phyloP scores from a whole-genome alignment of 2,797 vertebrate species.

The Xiphophorus birchmanni region DNA sequence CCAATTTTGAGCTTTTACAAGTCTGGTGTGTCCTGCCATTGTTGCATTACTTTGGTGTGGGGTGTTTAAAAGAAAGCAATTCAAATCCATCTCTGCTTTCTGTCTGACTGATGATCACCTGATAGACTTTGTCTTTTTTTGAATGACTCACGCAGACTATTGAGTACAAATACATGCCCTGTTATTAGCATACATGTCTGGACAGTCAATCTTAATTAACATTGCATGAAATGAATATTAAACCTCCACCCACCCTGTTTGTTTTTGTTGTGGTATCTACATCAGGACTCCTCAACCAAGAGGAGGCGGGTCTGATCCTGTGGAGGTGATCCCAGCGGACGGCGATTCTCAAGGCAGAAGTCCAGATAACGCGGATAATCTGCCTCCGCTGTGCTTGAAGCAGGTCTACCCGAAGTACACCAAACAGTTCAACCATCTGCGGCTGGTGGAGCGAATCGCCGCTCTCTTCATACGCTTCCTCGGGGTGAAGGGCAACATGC shows the following conservation, averaged over 20 bases:
- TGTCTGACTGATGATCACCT: background rate
- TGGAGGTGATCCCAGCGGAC: slow-evolving; percentile 65
- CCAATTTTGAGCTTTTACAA: too few species aligned
- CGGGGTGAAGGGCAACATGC: slow-evolving; percentile 92
- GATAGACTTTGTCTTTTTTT: background rate
- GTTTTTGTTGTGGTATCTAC: background rate
- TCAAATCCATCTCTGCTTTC: background rate
- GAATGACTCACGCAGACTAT: background rate
- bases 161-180: background rate
- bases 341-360: slow-evolving; percentile 25
- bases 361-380: slow-evolving; percentile 19
- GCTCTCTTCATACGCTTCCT: slow-evolving; percentile 93
- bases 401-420: slow-evolving; percentile 96
- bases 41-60: background rate
- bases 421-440: slow-evolving; percentile 91
- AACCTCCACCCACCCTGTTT: background rate
- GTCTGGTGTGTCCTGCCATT: background rate
- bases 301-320: slow-evolving; percentile 6
- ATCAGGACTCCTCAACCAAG: slow-evolving; percentile 62
- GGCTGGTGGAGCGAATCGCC: slow-evolving; percentile 89
- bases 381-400: slow-evolving; percentile 91
- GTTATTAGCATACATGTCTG: slow-evolving; percentile 58
- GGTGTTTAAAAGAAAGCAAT: background rate
- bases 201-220: slow-evolving; percentile 21
- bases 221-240: background rate